Evolutionary conservation across 2,113 vertebrate genomes (phyloP), one percentile per base, ranked within the genome.

Genomic region (Bubo blakistoni): DNA sequence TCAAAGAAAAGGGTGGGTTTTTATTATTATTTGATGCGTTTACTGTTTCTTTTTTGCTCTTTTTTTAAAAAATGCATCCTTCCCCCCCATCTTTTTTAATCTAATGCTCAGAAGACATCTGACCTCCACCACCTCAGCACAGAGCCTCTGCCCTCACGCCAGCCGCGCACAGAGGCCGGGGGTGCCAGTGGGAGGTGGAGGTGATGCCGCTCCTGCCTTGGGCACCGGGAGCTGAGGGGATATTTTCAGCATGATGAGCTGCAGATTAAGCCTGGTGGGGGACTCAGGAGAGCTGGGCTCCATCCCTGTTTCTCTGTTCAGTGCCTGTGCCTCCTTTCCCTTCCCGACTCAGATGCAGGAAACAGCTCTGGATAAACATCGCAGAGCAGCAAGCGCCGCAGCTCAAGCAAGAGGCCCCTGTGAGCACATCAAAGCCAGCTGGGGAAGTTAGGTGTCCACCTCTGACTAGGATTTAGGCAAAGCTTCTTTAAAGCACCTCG

Each of bases 1-100:
- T 97, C 97, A 95, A 96, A 97, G 90, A 93, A 96, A 97, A 97
- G 95, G 95, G 95, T 90, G 94, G 91, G 96, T 97, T 97, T 93
- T 76, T 96, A 73, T 81, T 85, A 90, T 91, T 92, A 86, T 95
- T 96, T 94, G 92, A 96, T 87, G 95, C 88, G 0, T 77, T 96
- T 90, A 88, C 87, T 90, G 78, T 80, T 94, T 83, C 73, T 96
- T 89, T 82, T 79, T 40, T 18, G 27, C 29, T 74, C 49, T 51
- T 44, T 59, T 24, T 8, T 38, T 67, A 49, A 32, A 38, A 63
- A 78, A 76, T 36, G 66, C n/a, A 55, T 52, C 76, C 44, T 58
- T 10, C 15, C 32, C 57, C 57, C 21, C 9, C 5, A 8, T 10
- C 36, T 29, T 69, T 77, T 79, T 59, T 42, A 52, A 63, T 47